Evolutionary conservation across 2,113 vertebrate genomes (phyloP).

Genomic region (Labeo rohita): DNA sequence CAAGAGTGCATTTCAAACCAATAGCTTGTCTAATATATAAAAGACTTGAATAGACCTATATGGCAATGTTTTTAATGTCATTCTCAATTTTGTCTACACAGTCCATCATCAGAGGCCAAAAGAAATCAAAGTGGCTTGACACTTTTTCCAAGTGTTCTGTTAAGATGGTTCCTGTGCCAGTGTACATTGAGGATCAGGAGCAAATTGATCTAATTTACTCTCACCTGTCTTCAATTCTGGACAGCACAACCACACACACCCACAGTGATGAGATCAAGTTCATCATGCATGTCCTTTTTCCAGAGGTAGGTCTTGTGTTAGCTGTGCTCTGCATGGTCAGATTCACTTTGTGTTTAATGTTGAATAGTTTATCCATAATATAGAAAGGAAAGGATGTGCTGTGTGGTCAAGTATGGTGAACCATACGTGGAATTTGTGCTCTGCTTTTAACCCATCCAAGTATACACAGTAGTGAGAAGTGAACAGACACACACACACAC

Average conservation of each 20-base stretch:
- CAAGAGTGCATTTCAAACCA: not conserved
- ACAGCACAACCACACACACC: not conserved
- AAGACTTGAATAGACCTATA: not conserved
- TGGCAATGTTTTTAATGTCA: not conserved
- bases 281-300: not conserved
- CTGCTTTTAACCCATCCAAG: no score
- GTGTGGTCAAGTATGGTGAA: no score
- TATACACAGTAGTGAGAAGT: no score
- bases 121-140: no score
- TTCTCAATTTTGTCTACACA: not conserved
- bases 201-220: not conserved
- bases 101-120: no score
- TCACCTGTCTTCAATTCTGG: not conserved
- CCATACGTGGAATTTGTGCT: no score
- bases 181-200: not conserved
- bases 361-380: no score
- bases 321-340: not conserved
- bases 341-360: not conserved
- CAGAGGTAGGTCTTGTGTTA: not conserved
- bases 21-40: not conserved
- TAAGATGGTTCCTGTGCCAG: not conserved
- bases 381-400: no score
- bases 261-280: not conserved
- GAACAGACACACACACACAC: no score
- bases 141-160: not conserved